Conservation (phyloP, 2,888 invertebrate genomes). For the Temnothorax ravouxi region DNA sequence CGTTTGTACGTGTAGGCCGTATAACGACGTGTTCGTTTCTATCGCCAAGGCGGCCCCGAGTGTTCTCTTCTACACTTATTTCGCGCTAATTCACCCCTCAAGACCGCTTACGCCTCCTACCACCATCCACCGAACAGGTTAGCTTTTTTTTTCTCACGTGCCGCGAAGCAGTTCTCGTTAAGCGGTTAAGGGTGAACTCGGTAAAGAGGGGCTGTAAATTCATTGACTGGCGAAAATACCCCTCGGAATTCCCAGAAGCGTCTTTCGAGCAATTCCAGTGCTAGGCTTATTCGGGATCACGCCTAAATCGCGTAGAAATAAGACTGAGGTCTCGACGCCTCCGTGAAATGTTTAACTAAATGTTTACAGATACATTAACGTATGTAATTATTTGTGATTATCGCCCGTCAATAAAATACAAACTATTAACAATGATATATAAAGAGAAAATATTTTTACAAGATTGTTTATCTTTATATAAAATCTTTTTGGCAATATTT, state of each 20-base stretch:
- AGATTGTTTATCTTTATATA: background rate
- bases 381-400: background rate
- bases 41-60: slow-evolving; percentile 63
- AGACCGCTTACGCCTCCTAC: slow-evolving; percentile 80
- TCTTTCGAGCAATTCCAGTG: slow-evolving; percentile 64
- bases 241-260: slow-evolving; percentile 76
- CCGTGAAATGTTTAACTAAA: background rate
- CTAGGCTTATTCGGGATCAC: slow-evolving; percentile 35
- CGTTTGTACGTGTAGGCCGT: background rate
- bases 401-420: background rate
- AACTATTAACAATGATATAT: background rate
- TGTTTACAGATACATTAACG: no score
- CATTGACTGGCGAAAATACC: slow-evolving; percentile 85
- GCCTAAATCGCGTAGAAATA: slow-evolving; percentile 30
- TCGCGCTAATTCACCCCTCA: slow-evolving; percentile 85
- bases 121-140: slow-evolving; percentile 70
- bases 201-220: slow-evolving; percentile 85
- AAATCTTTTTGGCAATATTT: background rate
- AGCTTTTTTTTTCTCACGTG: slow-evolving; percentile 84
- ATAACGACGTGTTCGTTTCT: slow-evolving; percentile 61
- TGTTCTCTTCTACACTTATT: slow-evolving; percentile 80
- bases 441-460: background rate
- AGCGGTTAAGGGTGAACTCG: slow-evolving; percentile 81
- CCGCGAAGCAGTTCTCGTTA: slow-evolving; percentile 85
- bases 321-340: background rate